Percentiles rank a stretch among this genome's conserved stretches.
These are phyloP conservation scores for Falcunculus frontatus DNA, from an alignment of 2,113 vertebrate species.

Conservation along the genomic window DNA sequence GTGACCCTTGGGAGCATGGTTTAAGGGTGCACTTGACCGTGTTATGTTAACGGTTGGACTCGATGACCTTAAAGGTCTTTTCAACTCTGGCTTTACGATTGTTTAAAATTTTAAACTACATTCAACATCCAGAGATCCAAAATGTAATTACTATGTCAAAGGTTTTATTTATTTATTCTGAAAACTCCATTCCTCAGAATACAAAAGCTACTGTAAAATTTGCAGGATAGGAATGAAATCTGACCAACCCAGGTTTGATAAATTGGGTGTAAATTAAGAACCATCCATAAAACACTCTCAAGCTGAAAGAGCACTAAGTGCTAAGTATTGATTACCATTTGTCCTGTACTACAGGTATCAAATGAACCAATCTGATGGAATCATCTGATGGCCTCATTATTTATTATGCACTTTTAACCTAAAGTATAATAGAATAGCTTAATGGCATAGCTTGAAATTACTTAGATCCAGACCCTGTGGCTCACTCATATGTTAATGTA, in stretches of 20 bases:
- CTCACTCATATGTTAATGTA: background rate
- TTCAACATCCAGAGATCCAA: background rate
- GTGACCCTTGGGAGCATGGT: background rate
- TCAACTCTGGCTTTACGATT: background rate
- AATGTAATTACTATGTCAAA: background rate
- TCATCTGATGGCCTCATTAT: background rate
- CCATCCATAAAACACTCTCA: background rate
- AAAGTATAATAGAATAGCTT: background rate
- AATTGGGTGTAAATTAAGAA: background rate
- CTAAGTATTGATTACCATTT: conserved; percentile 40
- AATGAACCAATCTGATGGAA: background rate
- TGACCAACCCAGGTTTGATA: background rate
- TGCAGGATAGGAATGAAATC: background rate
- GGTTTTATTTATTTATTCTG: background rate
- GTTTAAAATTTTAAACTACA: background rate
- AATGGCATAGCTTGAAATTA: background rate
- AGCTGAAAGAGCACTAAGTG: conserved; percentile 23
- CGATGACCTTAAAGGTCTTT: background rate
- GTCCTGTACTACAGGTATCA: background rate
- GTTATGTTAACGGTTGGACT: background rate
- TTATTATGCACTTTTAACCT: conserved; percentile 20
- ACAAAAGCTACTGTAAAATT: background rate
- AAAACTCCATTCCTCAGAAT: background rate
- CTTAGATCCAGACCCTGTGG: background rate
- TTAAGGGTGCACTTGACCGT: background rate